Conservation (phyloP, 2,888 invertebrate species). For the Cryptophagus acutangulus region DNA sequence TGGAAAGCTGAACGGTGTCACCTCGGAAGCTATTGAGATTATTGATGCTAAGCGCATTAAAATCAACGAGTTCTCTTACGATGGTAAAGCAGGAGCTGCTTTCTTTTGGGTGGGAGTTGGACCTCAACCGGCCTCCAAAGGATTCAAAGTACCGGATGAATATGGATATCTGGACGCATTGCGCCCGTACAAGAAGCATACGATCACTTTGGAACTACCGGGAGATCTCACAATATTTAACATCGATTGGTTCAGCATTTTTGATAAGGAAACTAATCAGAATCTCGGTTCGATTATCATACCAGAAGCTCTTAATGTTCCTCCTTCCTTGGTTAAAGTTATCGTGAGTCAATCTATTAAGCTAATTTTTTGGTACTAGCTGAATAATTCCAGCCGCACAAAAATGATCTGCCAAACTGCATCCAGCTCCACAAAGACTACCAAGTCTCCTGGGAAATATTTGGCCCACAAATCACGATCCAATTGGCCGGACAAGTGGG, state of each 20-base stretch:
- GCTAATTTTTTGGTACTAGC: not conserved
- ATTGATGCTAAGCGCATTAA: slow-evolving; percentile 76
- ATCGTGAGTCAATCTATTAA: slow-evolving; percentile 38
- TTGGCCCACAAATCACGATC: slow-evolving; percentile 81
- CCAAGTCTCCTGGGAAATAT: slow-evolving; percentile 86
- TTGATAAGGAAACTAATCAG: slow-evolving; percentile 62
- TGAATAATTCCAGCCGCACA: slow-evolving; percentile 48
- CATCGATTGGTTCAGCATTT: slow-evolving; percentile 80
- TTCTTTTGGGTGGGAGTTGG: slow-evolving; percentile 89
- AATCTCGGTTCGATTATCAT: slow-evolving; percentile 72
- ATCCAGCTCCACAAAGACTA: slow-evolving; percentile 77
- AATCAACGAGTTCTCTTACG: slow-evolving; percentile 71
- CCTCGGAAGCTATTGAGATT: slow-evolving; percentile 68
- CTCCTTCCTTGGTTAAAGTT: slow-evolving; percentile 72
- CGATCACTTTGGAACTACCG: slow-evolving; percentile 69
- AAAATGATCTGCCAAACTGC: slow-evolving; percentile 73
- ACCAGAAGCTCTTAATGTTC: slow-evolving; percentile 78
- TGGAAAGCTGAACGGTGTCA: slow-evolving; percentile 60
- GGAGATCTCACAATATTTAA: slow-evolving; percentile 78
- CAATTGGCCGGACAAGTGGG: slow-evolving; percentile 74
- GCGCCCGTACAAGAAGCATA: slow-evolving; percentile 65
- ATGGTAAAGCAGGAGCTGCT: slow-evolving; percentile 69
- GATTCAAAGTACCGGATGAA: slow-evolving; percentile 81
- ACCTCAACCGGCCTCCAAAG: slow-evolving; percentile 78
- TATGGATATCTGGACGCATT: slow-evolving; percentile 83